Base-by-base conservation (phyloP, 1,140 invertebrate genomes). In the Drosophila rufa region DNA sequence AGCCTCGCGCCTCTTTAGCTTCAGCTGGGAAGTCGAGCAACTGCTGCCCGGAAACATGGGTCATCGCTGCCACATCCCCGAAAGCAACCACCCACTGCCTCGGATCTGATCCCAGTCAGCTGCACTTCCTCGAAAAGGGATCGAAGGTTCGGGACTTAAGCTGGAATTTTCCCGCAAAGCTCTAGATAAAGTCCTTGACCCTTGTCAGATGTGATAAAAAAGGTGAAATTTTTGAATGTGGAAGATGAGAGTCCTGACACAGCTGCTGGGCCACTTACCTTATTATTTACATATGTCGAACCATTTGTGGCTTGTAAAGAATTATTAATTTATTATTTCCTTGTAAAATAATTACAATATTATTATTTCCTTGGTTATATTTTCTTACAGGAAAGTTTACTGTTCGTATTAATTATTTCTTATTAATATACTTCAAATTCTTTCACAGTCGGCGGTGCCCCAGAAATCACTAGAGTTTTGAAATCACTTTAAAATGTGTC, bases 1-100 rank as follows among this genome's bases (percentile, higher is more conserved):
- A 64, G 67, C 43, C 66, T 78, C 62, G 84, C 75, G 78, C 48
- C 48, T 64, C 67, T 53, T 40, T 25, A n/a, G 53, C 53, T 40
- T 56, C 22, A 4, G 38, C 65, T 87, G 83, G 84, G 83, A 87
- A 87, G 68, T 60, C 67, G 53, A 61, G 58, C 83, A 87, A 87
- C 84, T 86, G 83, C 58, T 76, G 74, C 36, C 59, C 64, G 64
- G 48, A 40, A 69, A 64, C 33, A 30, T 38, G 48, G 48, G 45
- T 60, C 27, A 55, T 51, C 46, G n/a, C 19, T 50, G 14, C 15
- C 47, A 61, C 47, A 61, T 8, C 19, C 12, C 46, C 42, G 15
- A 22, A 45, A 9, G 38, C 22, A 48, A 30, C 17, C 36, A 15
- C 43, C 48, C 48, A 51, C 30, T 12, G 0, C 1, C 30, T 15